Evolutionary conservation across 2,888 invertebrate genomes (phyloP).

Genomic region (Apoda limacodes): DNA sequence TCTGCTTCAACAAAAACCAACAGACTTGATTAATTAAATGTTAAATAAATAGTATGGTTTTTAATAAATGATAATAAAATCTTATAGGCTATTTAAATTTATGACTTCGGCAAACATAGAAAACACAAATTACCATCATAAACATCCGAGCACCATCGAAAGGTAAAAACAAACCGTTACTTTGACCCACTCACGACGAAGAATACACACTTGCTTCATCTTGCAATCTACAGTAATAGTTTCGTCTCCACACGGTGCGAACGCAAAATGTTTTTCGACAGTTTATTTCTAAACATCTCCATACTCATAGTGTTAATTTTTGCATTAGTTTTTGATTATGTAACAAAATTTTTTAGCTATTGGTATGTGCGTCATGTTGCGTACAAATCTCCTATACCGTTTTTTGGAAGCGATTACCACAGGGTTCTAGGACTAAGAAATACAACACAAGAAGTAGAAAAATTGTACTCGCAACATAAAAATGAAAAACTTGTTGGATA

Average conservation of each 20-base stretch:
- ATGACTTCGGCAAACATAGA: too few species aligned
- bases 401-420: slow-evolving; percentile 54
- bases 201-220: slow-evolving; percentile 22
- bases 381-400: slow-evolving; percentile 44
- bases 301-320: slow-evolving; percentile 38
- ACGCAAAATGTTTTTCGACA: slow-evolving; percentile 63
- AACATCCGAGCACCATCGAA: too few species aligned
- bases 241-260: slow-evolving; percentile 34
- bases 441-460: slow-evolving; percentile 46
- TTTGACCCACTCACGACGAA: slow-evolving; percentile 43
- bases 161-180: slow-evolving; percentile 40
- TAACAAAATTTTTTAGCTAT: slow-evolving; percentile 61
- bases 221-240: slow-evolving; percentile 35
- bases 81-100: too few species aligned
- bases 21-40: too few species aligned
- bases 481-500: slow-evolving; percentile 49
- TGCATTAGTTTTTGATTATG: slow-evolving; percentile 52
- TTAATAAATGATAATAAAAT: too few species aligned
- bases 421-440: slow-evolving; percentile 43
- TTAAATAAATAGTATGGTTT: too few species aligned
- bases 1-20: too few species aligned
- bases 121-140: too few species aligned
- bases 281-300: slow-evolving; percentile 45
- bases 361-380: slow-evolving; percentile 59
- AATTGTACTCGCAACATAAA: slow-evolving; percentile 36